Evolutionary conservation across 2,797 vertebrate genomes (phyloP).

Genomic region (Lepus oiostolus): DNA sequence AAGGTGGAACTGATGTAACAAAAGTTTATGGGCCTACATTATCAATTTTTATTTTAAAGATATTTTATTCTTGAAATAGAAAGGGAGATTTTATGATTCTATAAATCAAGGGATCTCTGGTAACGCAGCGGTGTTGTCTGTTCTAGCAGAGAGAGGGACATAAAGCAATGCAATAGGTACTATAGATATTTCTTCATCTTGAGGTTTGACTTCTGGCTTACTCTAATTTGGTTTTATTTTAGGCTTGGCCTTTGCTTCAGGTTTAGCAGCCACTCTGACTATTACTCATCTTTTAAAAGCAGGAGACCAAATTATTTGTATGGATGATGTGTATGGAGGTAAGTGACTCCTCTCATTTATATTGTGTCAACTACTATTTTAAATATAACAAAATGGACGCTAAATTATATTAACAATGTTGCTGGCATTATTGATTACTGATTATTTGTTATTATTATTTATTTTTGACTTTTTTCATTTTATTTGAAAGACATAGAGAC

Average conservation of each 20-base stretch:
- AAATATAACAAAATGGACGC: constrained; percentile 2
- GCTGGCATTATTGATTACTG: background rate
- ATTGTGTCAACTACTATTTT: background rate
- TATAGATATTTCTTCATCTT: background rate
- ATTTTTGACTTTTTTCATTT: too few relatives aligned
- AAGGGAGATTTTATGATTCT: background rate
- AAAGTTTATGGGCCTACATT: background rate
- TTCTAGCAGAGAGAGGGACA: background rate
- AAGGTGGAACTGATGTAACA: background rate
- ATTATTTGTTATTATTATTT: too few relatives aligned
- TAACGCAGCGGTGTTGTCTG: background rate
- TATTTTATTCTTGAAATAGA: constrained; percentile 25
- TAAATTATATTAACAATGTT: background rate
- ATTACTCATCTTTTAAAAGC: constrained; percentile 94
- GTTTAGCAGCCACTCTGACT: constrained; percentile 93
- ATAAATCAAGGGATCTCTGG: background rate
- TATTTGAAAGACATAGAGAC: too few relatives aligned
- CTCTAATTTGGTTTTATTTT: constrained; percentile 61
- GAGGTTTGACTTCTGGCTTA: background rate
- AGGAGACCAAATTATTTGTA: constrained; percentile 94
- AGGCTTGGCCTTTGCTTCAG: constrained; percentile 96
- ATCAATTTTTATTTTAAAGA: constrained; percentile 3
- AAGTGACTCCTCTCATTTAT: constrained; percentile 36
- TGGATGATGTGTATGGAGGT: constrained; percentile 97
- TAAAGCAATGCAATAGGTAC: background rate